These are phyloP conservation scores for Crossaster papposus DNA, from an alignment of 53 echinoderm and acorn worm genomes.

Conservation along the genomic window DNA sequence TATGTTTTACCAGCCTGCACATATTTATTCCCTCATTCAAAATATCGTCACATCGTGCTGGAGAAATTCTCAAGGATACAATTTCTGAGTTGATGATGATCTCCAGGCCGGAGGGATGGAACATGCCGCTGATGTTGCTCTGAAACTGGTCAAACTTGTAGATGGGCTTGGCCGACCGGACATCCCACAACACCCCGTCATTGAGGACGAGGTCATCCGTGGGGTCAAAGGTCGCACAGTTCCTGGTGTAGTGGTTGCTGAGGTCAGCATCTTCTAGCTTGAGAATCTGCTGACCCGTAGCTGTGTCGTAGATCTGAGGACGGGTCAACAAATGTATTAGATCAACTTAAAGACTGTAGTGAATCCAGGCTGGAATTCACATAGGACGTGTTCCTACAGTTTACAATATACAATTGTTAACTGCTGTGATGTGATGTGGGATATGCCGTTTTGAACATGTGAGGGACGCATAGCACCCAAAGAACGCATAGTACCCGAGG, in stretches of 20 bases:
- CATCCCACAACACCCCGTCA: slow-evolving; percentile 93
- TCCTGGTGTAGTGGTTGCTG: slow-evolving; percentile 92
- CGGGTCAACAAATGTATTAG: neutral
- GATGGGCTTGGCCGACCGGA: slow-evolving; percentile 77
- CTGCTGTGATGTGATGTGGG: no score
- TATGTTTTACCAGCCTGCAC: no score
- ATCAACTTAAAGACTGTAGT: no score
- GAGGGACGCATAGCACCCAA: no score
- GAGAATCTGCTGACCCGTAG: slow-evolving; percentile 80
- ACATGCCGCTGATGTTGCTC: slow-evolving; percentile 86
- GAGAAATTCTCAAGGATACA: slow-evolving; percentile 81
- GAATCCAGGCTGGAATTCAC: no score
- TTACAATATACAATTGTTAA: no score
- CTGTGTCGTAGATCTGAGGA: slow-evolving; percentile 85
- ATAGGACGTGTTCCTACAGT: no score
- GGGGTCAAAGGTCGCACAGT: slow-evolving; percentile 98
- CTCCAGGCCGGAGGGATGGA: slow-evolving; percentile 88
- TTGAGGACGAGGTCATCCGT: slow-evolving; percentile 91
- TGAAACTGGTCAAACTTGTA: slow-evolving; percentile 99
- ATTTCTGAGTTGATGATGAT: slow-evolving; percentile 98
- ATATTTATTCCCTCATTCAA: no score
- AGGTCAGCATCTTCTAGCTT: slow-evolving; percentile 76
- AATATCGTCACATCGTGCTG: no score
- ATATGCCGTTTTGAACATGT: no score
- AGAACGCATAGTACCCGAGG: no score